Evolutionary conservation across 2,113 vertebrate genomes (phyloP).

Genomic region (Heteronetta atricapilla): DNA sequence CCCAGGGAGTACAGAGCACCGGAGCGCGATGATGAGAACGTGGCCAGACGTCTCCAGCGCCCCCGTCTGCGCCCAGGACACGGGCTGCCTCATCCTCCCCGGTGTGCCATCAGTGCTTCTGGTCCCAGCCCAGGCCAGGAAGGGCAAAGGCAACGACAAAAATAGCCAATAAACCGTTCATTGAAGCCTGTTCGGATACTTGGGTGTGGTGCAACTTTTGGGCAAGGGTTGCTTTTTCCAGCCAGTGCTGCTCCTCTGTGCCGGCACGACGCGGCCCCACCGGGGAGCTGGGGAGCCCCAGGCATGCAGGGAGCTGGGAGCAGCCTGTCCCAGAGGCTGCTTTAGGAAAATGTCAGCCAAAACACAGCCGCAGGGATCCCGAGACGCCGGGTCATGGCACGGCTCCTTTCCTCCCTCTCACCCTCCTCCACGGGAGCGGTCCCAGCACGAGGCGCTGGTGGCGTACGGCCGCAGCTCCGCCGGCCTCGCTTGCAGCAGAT

Average conservation of each 20-base stretch:
- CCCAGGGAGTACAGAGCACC: neutral
- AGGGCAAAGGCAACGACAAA: slow-evolving; percentile 47
- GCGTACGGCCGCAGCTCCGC: neutral
- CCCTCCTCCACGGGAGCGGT: fast-evolving
- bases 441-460: fast-evolving
- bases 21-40: fast-evolving
- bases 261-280: neutral
- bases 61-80: neutral
- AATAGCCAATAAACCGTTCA: slow-evolving; percentile 27
- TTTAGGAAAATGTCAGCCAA: slow-evolving; percentile 9
- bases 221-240: slow-evolving; percentile 36
- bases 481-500: neutral
- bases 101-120: neutral
- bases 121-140: slow-evolving; percentile 26
- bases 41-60: neutral
- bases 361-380: neutral
- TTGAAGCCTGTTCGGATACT: neutral
- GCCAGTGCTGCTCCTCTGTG: neutral
- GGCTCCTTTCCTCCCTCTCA: neutral
- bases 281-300: neutral
- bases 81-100: neutral
- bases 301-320: neutral
- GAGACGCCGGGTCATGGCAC: neutral
- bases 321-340: neutral
- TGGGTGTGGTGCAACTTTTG: slow-evolving; percentile 20